Conservation (phyloP, 2,888 invertebrate species). For the Chymomyza fuscimana region DNA sequence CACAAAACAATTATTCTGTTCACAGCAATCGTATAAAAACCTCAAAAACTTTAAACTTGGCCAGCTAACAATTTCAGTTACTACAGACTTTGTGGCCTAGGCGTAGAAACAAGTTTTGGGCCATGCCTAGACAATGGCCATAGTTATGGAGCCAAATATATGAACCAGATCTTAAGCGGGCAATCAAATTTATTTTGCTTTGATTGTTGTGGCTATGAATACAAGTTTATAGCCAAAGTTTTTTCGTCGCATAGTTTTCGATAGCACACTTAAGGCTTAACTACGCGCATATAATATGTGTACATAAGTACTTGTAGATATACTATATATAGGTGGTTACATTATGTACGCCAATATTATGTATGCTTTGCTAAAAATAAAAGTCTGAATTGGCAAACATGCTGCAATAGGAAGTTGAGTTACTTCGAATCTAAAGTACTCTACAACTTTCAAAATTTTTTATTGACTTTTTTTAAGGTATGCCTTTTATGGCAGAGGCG, state of each 20-base stretch:
- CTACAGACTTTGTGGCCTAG: slow-evolving; percentile 26
- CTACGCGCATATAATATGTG: not conserved
- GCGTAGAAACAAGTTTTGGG: slow-evolving; percentile 63
- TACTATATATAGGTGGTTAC: not conserved
- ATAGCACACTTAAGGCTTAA: no score
- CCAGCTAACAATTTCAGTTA: slow-evolving; percentile 17
- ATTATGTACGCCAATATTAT: not conserved
- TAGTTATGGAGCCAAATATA: not conserved
- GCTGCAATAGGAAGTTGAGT: slow-evolving; percentile 47
- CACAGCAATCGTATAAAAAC: slow-evolving; percentile 20
- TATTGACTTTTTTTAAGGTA: not conserved
- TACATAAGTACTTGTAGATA: not conserved
- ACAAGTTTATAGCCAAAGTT: not conserved
- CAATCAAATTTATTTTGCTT: not conserved
- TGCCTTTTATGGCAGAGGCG: not conserved
- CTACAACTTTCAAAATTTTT: not conserved
- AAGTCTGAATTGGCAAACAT: slow-evolving; percentile 67
- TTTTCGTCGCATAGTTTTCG: not conserved
- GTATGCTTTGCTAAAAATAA: slow-evolving; percentile 57
- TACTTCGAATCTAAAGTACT: not conserved
- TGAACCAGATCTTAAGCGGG: not conserved
- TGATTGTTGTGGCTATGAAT: not conserved
- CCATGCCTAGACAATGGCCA: slow-evolving; percentile 51
- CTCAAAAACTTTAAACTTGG: slow-evolving; percentile 32
- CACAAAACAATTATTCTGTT: slow-evolving; percentile 55